Evolutionary conservation across 2,888 invertebrate genomes (phyloP), one percentile per base, ranked within the genome.

Genomic region (Eupithecia pulchellata): DNA sequence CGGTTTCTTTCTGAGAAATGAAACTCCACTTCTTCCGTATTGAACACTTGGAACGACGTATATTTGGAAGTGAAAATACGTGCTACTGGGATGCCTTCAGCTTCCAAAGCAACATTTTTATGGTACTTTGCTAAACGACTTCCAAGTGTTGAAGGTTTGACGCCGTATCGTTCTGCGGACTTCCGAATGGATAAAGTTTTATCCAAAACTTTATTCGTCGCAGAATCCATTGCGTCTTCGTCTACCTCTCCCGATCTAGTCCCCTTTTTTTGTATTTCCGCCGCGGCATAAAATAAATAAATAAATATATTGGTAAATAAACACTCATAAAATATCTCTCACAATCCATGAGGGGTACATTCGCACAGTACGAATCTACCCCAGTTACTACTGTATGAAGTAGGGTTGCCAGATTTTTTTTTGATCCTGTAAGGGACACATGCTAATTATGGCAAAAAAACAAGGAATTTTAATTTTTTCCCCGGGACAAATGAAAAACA

Each of bases 51-150:
- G 25, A 20, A 20, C 47, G 47, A 52, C 47, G 47, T 25, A 25
- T 20, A 52, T 11, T 52, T 52, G 47, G 47, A 52, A 52, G 20
- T 52, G 25, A 52, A 52, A 52, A 52, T 20, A 52, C 47, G 47
- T 25, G 47, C 20, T 39, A 14, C 36, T 52, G 47, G 47, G 47
- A 60, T 60, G 30, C 60, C 34, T 60, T 60, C 60, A 30, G 14
- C 32, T 57, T 57, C 57, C 29, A 29, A 25, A 60, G 60, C 60
- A 60, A 36, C 64, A 58, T 60, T 60, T 32, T 60, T 32, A n/a
- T 57, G 29, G 57, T n/a, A 60, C 60, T 60, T 60, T 60, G 30
- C 20, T 32, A 60, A 60, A 60, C 60, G 60, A 60, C 60, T 60
- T 30, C 32, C 60, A 30, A 60, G 17, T 57, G 47, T 68, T 29